phyloP scores from a whole-genome alignment of 2,888 invertebrate species.

The Anagyrus pseudococci region DNA sequence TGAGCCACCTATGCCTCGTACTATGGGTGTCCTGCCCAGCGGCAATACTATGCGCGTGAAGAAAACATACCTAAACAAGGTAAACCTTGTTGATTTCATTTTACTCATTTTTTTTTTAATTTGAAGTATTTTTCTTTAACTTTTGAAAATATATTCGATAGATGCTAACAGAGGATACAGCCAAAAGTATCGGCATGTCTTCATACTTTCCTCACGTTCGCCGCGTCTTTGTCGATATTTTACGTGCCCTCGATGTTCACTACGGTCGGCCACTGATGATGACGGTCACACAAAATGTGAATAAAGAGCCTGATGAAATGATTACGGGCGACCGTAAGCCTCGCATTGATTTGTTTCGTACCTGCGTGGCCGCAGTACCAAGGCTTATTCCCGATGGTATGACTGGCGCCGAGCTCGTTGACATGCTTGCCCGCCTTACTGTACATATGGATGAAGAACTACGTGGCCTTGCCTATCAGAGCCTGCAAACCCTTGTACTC shows the following conservation, averaged over 20 bases:
- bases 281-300: constrained; percentile 94
- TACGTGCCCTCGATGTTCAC: constrained; percentile 92
- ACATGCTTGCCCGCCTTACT: constrained; percentile 90
- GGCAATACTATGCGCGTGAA: constrained; percentile 94
- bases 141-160: no score
- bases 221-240: constrained; percentile 93
- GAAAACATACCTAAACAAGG: constrained; percentile 93
- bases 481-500: constrained; percentile 91
- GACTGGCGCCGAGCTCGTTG: constrained; percentile 92
- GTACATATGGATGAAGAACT: constrained; percentile 99
- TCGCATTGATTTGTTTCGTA: constrained; percentile 95
- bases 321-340: constrained; percentile 96
- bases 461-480: constrained; percentile 90
- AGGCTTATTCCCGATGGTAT: constrained; percentile 97
- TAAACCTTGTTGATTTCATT: constrained; percentile 36
- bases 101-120: neutral
- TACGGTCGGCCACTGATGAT: constrained; percentile 97
- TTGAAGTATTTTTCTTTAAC: constrained; percentile 5
- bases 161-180: constrained; percentile 95
- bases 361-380: constrained; percentile 98
- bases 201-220: constrained; percentile 96
- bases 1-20: constrained; percentile 98
- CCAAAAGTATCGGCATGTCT: constrained; percentile 95
- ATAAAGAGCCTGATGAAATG: constrained; percentile 92
- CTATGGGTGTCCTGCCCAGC: constrained; percentile 92